These are phyloP conservation scores for Zaprionus lachaisei DNA, from an alignment of 1,140 invertebrate genomes.

Conservation along the genomic window DNA sequence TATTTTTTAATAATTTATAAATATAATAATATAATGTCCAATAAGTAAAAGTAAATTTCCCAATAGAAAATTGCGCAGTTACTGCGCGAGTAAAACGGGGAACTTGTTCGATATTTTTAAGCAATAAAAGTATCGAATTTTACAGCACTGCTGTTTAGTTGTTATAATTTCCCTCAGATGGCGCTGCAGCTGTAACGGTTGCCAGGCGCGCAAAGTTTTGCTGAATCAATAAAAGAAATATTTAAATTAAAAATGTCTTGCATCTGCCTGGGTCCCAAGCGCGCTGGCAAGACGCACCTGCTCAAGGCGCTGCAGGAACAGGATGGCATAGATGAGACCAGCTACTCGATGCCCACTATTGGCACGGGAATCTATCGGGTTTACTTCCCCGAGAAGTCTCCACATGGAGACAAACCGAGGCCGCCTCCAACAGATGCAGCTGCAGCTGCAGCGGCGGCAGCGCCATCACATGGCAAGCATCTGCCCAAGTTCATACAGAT, in stretches of 20 bases:
- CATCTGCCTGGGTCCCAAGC: constrained; percentile 90
- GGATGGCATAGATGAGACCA: constrained; percentile 88
- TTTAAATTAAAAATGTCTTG: constrained; percentile 83
- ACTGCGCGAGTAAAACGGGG: background rate
- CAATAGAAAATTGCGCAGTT: background rate
- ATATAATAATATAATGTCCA: too few species aligned
- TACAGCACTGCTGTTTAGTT: background rate
- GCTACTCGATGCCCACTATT: constrained; percentile 90
- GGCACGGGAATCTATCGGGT: constrained; percentile 90
- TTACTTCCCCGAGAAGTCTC: constrained; percentile 85
- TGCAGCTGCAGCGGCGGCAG: constrained; percentile 1
- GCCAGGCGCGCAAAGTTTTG: constrained; percentile 33
- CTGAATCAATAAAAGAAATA: constrained; percentile 51
- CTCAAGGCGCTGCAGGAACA: constrained; percentile 89
- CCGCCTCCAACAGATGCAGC: constrained; percentile 47
- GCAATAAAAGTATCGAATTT: background rate
- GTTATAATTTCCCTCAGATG: background rate
- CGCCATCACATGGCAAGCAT: constrained; percentile 44
- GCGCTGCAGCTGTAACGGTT: constrained; percentile 34
- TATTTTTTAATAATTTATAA: background rate
- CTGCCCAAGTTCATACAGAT: constrained; percentile 84
- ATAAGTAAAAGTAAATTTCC: background rate
- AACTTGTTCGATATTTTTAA: background rate
- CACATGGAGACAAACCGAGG: constrained; percentile 75
- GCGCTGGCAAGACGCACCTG: constrained; percentile 92